Evolutionary conservation across 2,113 vertebrate species (phyloP), one percentile per base, ranked within the genome.

Genomic region (Vidua macroura): DNA sequence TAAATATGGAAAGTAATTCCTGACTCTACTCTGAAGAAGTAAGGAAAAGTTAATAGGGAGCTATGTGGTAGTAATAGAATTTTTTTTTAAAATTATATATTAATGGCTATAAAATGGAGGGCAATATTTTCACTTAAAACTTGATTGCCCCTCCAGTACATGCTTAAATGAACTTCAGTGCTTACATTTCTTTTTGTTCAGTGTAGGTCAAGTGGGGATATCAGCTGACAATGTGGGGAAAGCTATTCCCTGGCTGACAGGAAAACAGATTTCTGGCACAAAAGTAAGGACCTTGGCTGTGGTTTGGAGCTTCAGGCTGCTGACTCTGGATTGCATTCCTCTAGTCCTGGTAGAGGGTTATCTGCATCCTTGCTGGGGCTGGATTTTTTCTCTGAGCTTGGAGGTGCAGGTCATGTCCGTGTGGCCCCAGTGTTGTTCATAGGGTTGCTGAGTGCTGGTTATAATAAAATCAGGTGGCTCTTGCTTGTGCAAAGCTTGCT

Each of bases 341-440:
- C 1, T 22, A 68, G 6, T 80, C 53, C 21, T 78, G 8, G 4
- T 5, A 1, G 35, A 91, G 15, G 19, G 14, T 76, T 46, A 30
- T 28, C 31, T 87, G 58, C 58, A 56, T 87, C 53, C 44, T 79
- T 69, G 3, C 28, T 44, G 67, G 24, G 55, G 20, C 37, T 76
- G 53, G 51, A 11, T 69, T 80, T 85, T n/a, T 39, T 18, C 15
- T 18, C 15, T 80, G 5, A 10, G 27, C 37, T 72, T 0, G 0
- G 58, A 87, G 17, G 16, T 3, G 1, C 1, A 3, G 27, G 20
- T 33, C 13, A 0, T 17, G 27, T 56, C 41, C 25, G 12, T 35
- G n/a, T 8, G 2, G 1, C 41, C 39, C 10, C 16, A 17, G 44
- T 3, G 0, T 7, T 60, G 15, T 49, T 72, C 1, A 1, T 49